Base-by-base conservation (phyloP, 2,113 vertebrate genomes). In the Pipra filicauda region DNA sequence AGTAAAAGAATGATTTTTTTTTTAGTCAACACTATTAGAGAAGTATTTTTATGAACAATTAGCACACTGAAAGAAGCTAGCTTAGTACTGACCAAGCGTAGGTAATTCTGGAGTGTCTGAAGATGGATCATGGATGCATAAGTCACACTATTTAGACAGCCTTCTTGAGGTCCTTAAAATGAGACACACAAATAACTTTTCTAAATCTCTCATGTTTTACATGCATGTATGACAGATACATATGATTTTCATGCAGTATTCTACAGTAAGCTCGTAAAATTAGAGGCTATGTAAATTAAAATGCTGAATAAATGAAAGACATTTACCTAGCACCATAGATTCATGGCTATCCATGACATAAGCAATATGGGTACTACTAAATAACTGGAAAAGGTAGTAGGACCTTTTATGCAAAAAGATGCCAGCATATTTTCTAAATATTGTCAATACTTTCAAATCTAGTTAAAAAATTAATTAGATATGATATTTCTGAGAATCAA, bases 81-180 rank as follows among this genome's bases (percentile, higher is more conserved):
- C 12, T 41, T 80, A 44, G 24, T 73, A 95, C 95, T 41, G 98
- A 99, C 99, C 98, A 99, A 98, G 95, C 99, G 98, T 80, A 99
- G 98, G 95, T 99, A 99, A 98, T 99, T 99, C 97, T 99, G 98
- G 75, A 99, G 98, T 91, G 98, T 98, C 54, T 98, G 99, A 94
- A 99, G 98, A 39, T 98, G 98, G 93, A 99, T 98, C 97, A 99
- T 98, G 69, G 99, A 99, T 62, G 99, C 97, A 1, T 99, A 98
- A 65, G 98, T 98, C 96, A 99, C 96, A 89, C 99, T 99, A 87
- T 99, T 98, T 55, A 99, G 98, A 96, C 98, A 98, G 75, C 98
- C 98, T 97, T 99, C 98, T 51, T 97, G 98, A 96, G 99, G 98
- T 95, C 99, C 99, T 99, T 65, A 96, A 91, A 89, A 70, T 43